Base-by-base conservation (phyloP, 2,888 invertebrate species). In the Agonum fuliginosum region DNA sequence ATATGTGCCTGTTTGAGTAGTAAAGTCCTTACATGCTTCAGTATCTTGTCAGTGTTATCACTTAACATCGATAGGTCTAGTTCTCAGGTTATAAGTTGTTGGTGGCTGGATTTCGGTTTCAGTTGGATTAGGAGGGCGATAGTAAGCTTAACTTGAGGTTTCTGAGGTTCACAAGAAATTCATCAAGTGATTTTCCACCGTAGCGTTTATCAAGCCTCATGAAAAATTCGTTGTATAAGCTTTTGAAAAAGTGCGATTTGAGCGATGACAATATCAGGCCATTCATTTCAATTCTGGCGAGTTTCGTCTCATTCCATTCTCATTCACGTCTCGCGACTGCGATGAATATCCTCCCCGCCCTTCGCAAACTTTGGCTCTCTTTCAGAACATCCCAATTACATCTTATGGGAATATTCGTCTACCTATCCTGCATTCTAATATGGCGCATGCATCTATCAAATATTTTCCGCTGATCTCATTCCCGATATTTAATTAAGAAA, bases 321-420 rank as follows among this genome's bases (percentile, higher is more conserved):
- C 46, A 17, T 46, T 46, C 46, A 17, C 14, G 14, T 46, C 8
- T 8, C 30, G 30, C 8, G 30, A 8, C 46, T 17, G 10, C 46
- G 46, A 10, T 46, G 46, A 46, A 46, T 46, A 46, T 12, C 46
- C 46, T 17, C 4, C 12, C 1, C 41, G 2, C 10, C 30, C 30
- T 30, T 8, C 41, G 17, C 46, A 46, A 46, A 46, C 14, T 12
- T 51, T 51, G 51, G 51, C 24, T 51, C 51, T 51, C 51, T 51
- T 46, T 51, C 51, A 51, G 51, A 51, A 51, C 51, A 51, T 51
- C 20, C 51, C 51, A 51, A 51, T 51, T 51, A 51, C 51, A 51
- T 22, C 51, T 46, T 46, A 46, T 46, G 46, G 46, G 46, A 46
- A 46, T 46, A 46, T 14, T 17, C 46, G 14, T 46, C 17, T 46